phyloP scores from a whole-genome alignment of 2,888 invertebrate species.

The Patella ulyssiponensis region DNA sequence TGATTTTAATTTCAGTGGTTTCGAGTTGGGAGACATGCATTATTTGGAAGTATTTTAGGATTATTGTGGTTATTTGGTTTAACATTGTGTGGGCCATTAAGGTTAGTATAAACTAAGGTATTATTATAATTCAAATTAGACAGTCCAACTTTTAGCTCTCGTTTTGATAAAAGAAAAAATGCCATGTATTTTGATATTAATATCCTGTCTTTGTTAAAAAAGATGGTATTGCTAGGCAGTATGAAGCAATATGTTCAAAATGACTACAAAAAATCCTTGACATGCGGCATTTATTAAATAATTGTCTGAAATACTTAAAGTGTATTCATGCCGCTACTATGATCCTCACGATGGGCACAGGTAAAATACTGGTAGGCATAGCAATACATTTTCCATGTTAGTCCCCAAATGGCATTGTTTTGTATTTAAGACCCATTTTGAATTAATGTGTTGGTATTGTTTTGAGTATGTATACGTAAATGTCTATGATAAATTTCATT shows the following conservation, averaged over 20 bases:
- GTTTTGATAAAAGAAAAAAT: too few species aligned
- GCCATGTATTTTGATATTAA: too few species aligned
- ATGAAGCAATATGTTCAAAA: background rate
- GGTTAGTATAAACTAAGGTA: conserved; percentile 50
- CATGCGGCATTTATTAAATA: too few species aligned
- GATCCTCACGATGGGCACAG: too few species aligned
- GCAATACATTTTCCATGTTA: too few species aligned
- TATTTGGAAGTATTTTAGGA: conserved; percentile 71
- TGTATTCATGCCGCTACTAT: too few species aligned
- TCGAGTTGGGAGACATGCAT: conserved; percentile 70
- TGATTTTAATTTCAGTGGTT: conserved; percentile 66
- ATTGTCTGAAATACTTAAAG: too few species aligned
- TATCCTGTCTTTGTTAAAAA: too few species aligned
- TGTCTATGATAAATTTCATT: background rate
- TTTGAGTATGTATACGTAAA: background rate
- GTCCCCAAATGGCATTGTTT: background rate
- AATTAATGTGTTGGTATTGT: background rate
- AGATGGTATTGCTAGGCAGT: background rate
- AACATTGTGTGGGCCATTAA: conserved; percentile 75
- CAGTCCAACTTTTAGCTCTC: too few species aligned
- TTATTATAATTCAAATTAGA: too few species aligned
- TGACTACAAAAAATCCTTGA: too few species aligned
- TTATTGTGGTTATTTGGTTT: conserved; percentile 75
- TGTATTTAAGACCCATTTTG: background rate
- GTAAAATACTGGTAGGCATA: too few species aligned